Conservation (phyloP, 1,140 invertebrate species). For the Eciton burchellii region DNA sequence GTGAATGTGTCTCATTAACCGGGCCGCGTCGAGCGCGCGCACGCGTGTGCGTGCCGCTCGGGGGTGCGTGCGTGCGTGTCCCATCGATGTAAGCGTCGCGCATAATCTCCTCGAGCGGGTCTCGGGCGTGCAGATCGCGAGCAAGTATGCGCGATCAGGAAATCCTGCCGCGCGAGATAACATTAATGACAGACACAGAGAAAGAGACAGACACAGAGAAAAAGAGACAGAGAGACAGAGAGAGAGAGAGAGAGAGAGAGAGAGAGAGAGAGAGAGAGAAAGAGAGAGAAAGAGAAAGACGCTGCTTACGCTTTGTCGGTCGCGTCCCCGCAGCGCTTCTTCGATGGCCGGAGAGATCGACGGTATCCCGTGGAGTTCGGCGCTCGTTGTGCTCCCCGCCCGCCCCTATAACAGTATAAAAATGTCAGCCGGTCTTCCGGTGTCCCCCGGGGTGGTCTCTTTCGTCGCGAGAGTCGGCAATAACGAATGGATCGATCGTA, state of each 20-base stretch:
- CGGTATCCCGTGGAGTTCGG: constrained; percentile 26
- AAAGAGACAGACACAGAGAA: too few species aligned
- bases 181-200: too few species aligned
- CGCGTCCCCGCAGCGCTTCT: not conserved
- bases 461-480: constrained; percentile 35
- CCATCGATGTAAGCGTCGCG: constrained; percentile 66
- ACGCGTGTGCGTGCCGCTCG: too few species aligned
- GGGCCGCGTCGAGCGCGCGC: constrained; percentile 74
- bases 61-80: constrained; percentile 37
- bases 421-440: constrained; percentile 54
- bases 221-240: too few species aligned
- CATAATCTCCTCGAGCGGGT: constrained; percentile 57
- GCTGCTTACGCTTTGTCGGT: not conserved
- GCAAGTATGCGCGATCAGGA: too few species aligned
- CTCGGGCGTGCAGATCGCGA: constrained; percentile 34
- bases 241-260: too few species aligned
- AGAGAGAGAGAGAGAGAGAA: too few species aligned
- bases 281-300: not conserved
- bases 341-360: constrained; percentile 5
- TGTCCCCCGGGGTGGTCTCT: constrained; percentile 21
- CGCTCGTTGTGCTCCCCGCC: constrained; percentile 19
- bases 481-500: constrained; percentile 52
- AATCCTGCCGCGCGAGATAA: too few species aligned
- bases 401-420: constrained; percentile 29
- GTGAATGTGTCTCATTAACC: constrained; percentile 84